Conservation (phyloP, 2,888 invertebrate species). For the Leptinotarsa haldemani region DNA sequence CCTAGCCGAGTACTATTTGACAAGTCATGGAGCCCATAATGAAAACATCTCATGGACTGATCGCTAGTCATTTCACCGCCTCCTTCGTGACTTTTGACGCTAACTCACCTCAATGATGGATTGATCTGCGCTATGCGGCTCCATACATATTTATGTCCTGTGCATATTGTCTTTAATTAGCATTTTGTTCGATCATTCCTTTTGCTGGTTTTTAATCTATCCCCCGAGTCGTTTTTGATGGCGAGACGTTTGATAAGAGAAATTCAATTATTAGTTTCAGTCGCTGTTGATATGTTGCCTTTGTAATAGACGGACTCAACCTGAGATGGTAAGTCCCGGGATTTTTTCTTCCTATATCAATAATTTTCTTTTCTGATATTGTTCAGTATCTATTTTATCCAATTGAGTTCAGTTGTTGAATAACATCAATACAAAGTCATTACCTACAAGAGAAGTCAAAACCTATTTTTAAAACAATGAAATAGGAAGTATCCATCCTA, state of each 20-base stretch:
- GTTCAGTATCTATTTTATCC: too few species aligned
- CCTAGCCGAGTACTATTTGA: slow-evolving; percentile 59
- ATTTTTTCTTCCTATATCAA: too few species aligned
- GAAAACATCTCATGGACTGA: slow-evolving; percentile 67
- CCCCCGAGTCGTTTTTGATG: slow-evolving; percentile 17
- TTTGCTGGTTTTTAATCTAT: slow-evolving; percentile 28
- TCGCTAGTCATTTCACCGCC: slow-evolving; percentile 67
- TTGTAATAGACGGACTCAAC: too few species aligned
- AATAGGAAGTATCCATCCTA: too few species aligned
- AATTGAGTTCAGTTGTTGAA: too few species aligned
- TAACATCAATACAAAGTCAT: too few species aligned
- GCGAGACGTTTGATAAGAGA: not conserved
- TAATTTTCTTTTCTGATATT: too few species aligned
- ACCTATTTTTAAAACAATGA: too few species aligned
- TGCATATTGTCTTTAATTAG: slow-evolving; percentile 64
- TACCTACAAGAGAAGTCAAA: too few species aligned
- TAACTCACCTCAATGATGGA: slow-evolving; percentile 64
- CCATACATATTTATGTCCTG: slow-evolving; percentile 61
- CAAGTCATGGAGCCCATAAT: slow-evolving; percentile 67
- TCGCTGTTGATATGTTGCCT: not conserved
- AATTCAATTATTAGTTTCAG: slow-evolving; percentile 14
- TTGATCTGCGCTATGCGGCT: slow-evolving; percentile 56
- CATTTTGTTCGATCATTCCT: slow-evolving; percentile 64
- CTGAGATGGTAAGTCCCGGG: too few species aligned
- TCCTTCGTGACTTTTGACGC: slow-evolving; percentile 67